Evolutionary conservation across 2,888 invertebrate species (phyloP), one percentile per base, ranked within the genome.

Genomic region (Scaptomyza tumidula): DNA sequence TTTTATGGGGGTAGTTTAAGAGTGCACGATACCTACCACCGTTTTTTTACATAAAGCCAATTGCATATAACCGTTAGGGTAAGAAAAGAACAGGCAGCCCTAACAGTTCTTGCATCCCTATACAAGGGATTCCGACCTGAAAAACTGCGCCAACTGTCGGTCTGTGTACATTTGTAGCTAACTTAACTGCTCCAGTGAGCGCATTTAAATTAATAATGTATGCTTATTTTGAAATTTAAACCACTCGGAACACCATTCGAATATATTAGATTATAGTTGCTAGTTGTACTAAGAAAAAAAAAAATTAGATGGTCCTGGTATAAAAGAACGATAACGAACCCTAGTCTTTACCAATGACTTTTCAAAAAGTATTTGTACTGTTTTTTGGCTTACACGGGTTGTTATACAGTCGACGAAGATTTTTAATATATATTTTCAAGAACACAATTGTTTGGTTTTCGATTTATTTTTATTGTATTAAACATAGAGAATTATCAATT

Each of bases 181-280:
- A 41, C 39, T 55, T 54, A 59, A 58, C 62, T 62, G 65, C 77
- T 58, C 58, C 70, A 53, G 55, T 48, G 71, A 71, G 33, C 69
- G 61, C 71, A 66, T 81, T 86, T 85, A 75, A 83, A 88, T 88
- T 88, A 71, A 73, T 78, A 85, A 85, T 81, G 80, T 86, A 88
- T 88, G 88, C 71, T 78, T 86, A 88, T 88, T 83, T 83, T 86
- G 85, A 80, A 83, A 80, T 73, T 71, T 61, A 66, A 58, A 44
- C 43, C 48, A 44, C 9, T 33, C 41, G 11, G 0, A 29, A 29
- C 6, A 29, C 57, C n/a, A 29, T 29, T 6, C 1, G 49, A 7
- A 2, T 14, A 11, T 14, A 31, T 48, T 4, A 3, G 4, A 35
- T 35, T 11, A 7, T 35, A 35, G 13, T 13, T 13, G 35, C 3